Percentiles rank a stretch among this genome's conserved stretches.
Evolutionary conservation across 2,113 vertebrate species (phyloP).

Genomic region (Pteronura brasiliensis): DNA sequence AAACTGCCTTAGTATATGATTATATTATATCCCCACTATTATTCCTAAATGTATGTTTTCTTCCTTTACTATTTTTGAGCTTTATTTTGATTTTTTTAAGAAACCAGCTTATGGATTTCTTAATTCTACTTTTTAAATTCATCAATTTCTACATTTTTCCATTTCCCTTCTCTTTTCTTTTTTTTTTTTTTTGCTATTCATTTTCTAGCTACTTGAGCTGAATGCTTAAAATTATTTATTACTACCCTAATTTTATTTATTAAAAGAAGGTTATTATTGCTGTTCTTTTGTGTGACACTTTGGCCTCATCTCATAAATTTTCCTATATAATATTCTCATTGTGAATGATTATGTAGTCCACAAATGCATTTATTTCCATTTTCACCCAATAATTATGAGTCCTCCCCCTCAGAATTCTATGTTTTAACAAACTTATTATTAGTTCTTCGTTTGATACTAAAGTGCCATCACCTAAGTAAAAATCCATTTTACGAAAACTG

Average conservation of each 20-base stretch:
- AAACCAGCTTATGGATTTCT: conserved; percentile 6
- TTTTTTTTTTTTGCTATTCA: background rate
- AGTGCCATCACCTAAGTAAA: conserved; percentile 13
- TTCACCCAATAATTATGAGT: background rate
- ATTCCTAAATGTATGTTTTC: conserved; percentile 23
- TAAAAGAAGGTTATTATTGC: background rate
- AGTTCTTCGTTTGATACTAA: background rate
- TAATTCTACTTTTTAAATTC: conserved; percentile 39
- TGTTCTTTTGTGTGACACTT: background rate
- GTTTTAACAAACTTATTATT: conserved; percentile 4
- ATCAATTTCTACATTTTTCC: conserved; percentile 18
- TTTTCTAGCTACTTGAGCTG: background rate
- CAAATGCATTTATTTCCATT: background rate
- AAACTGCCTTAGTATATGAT: conserved; percentile 8
- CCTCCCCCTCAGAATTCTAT: background rate
- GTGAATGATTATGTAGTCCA: background rate
- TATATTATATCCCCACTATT: conserved; percentile 28
- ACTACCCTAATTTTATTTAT: conserved; percentile 18
- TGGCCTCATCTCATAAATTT: background rate
- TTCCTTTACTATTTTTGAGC: background rate
- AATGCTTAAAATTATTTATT: conserved; percentile 19
- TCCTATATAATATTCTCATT: background rate
- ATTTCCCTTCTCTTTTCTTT: background rate
- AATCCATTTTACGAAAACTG: conserved; percentile 20
- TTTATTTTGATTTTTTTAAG: conserved; percentile 43